Evolutionary conservation across 1,140 invertebrate genomes (phyloP).

Genomic region (Sinonovacula constricta): DNA sequence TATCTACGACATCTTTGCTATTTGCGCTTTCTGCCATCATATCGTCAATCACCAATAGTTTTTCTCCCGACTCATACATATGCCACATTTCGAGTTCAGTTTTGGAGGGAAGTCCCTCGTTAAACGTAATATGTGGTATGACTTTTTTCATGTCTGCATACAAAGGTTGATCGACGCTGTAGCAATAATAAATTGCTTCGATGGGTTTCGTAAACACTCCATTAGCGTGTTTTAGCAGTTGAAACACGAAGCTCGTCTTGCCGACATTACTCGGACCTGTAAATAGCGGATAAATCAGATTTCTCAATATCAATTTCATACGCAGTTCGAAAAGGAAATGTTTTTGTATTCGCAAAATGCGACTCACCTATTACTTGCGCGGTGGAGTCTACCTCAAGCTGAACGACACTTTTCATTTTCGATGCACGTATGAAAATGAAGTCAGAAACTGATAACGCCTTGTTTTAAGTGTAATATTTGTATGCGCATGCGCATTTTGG

Average conservation of each 20-base stretch:
- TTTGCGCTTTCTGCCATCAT: too few relatives aligned
- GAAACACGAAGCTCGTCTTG: not conserved
- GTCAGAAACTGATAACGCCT: not conserved
- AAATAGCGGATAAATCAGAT: not conserved
- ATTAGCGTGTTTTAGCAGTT: not conserved
- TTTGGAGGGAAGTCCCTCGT: not conserved
- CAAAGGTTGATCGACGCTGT: not conserved
- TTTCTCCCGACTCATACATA: too few relatives aligned
- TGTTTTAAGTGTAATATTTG: not conserved
- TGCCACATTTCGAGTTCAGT: too few relatives aligned
- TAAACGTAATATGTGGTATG: not conserved
- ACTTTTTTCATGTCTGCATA: not conserved
- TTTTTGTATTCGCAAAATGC: not conserved
- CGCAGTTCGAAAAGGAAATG: not conserved
- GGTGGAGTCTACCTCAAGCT: slow-evolving; percentile 25
- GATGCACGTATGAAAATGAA: not conserved
- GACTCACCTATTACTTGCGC: slow-evolving; percentile 29
- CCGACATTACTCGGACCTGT: not conserved
- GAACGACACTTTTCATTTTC: slow-evolving; percentile 28
- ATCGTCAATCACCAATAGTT: too few relatives aligned
- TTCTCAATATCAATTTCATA: not conserved
- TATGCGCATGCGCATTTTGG: not conserved
- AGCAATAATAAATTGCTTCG: not conserved
- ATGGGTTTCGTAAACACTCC: not conserved
- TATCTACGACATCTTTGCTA: too few relatives aligned